Evolutionary conservation across 2,888 invertebrate genomes (phyloP).

Genomic region (Eumerus sabulonum): DNA sequence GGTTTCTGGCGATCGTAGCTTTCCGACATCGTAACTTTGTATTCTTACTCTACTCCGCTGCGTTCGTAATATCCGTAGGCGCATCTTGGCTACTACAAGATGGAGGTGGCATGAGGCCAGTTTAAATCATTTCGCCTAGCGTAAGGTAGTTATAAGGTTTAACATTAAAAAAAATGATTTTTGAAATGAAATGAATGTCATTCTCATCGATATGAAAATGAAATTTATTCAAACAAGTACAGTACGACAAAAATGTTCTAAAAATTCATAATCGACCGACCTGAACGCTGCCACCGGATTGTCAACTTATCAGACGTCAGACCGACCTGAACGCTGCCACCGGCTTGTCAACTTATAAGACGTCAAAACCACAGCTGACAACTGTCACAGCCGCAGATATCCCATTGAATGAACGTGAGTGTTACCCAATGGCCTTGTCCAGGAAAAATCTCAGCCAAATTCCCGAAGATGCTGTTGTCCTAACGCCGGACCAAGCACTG

Average conservation of each 20-base stretch:
- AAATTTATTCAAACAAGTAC: not conserved
- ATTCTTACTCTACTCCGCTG: too few species aligned
- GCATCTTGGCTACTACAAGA: too few species aligned
- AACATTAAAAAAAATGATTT: too few species aligned
- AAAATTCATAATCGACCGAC: slow-evolving; percentile 3
- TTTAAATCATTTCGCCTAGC: too few species aligned
- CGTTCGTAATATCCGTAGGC: too few species aligned
- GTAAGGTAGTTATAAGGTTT: too few species aligned
- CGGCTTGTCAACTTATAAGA: not conserved
- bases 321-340: not conserved
- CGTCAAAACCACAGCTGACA: not conserved
- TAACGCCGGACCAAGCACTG: slow-evolving; percentile 82
- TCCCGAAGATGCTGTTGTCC: slow-evolving; percentile 82
- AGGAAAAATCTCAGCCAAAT: slow-evolving; percentile 79
- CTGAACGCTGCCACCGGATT: not conserved
- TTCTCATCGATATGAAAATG: too few species aligned
- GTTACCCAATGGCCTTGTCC: slow-evolving; percentile 83
- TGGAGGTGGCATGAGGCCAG: too few species aligned
- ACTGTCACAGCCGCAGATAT: not conserved
- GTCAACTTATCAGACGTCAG: not conserved
- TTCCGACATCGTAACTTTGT: too few species aligned
- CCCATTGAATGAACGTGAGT: not conserved
- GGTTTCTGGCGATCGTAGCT: too few species aligned
- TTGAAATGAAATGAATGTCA: too few species aligned
- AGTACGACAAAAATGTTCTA: slow-evolving; percentile 9